Percentiles rank a stretch among this genome's conserved stretches.
phyloP scores from a whole-genome alignment of 2,113 vertebrate genomes.

The Myrmecophaga tridactyla region DNA sequence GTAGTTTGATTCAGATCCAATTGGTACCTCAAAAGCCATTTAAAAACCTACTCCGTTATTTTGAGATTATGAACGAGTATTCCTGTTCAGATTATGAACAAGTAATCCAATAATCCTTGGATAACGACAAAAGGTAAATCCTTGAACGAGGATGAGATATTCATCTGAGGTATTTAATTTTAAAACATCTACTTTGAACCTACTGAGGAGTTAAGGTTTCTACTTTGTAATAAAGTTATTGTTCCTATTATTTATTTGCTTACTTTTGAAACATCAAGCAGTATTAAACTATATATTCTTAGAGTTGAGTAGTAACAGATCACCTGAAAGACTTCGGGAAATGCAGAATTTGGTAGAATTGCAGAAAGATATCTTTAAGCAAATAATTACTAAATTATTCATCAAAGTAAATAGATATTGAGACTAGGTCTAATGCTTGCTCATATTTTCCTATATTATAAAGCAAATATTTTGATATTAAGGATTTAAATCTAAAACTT shows the following conservation, averaged over 20 bases:
- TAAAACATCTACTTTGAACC: neutral
- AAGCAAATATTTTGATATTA: conserved; percentile 17
- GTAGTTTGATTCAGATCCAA: neutral
- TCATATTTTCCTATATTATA: conserved; percentile 1
- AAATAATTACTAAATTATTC: conserved; percentile 52
- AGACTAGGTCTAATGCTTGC: neutral
- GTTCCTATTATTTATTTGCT: conserved; percentile 11
- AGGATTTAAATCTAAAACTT: neutral
- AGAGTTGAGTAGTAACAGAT: neutral
- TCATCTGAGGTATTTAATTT: conserved; percentile 1
- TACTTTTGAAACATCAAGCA: neutral
- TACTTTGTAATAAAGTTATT: neutral
- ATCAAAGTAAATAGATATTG: conserved; percentile 41
- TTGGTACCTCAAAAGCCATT: neutral
- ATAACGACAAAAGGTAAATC: neutral
- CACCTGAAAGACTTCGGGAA: neutral
- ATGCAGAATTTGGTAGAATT: neutral
- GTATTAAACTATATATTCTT: neutral
- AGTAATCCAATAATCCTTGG: neutral
- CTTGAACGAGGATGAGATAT: neutral
- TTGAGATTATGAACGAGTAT: neutral
- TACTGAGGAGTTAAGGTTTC: neutral
- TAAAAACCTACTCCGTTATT: neutral
- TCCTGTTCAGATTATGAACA: neutral
- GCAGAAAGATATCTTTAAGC: neutral